phyloP scores from a whole-genome alignment of 92 coral and sea anemone species.

The Epizoanthus ramosus region DNA sequence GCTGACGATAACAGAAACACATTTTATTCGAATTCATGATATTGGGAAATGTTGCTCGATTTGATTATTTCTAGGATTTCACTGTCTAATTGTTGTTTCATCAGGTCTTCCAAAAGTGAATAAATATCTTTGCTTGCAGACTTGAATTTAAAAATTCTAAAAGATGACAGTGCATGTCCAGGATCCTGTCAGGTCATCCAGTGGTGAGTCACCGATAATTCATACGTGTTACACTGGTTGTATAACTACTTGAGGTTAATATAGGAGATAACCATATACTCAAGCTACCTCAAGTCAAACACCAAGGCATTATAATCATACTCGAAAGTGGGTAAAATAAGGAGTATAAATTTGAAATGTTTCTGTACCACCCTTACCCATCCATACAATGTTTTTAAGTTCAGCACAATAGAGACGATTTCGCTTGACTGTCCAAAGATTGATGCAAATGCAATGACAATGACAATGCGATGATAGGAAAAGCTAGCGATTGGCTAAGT shows the following conservation, averaged over 20 bases:
- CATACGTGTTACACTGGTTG: constrained; percentile 4
- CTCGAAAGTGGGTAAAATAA: neutral
- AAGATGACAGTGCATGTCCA: constrained; percentile 97
- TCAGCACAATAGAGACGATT: too few species aligned
- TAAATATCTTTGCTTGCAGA: constrained; percentile 49
- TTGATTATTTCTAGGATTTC: neutral
- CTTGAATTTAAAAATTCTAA: constrained; percentile 89
- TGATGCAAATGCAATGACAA: too few species aligned
- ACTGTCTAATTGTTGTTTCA: neutral
- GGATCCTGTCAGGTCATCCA: constrained; percentile 97
- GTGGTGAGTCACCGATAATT: constrained; percentile 68
- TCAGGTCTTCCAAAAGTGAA: neutral
- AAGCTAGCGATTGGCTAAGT: too few species aligned
- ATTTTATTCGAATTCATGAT: too few species aligned
- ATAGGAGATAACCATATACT: too few species aligned
- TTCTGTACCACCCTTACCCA: too few species aligned
- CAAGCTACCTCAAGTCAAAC: too few species aligned
- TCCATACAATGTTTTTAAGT: too few species aligned
- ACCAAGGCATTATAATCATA: neutral
- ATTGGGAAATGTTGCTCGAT: neutral
- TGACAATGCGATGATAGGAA: too few species aligned
- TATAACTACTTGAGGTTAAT: neutral
- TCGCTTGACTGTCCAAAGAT: too few species aligned
- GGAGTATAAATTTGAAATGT: neutral
- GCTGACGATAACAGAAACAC: too few species aligned